These are phyloP conservation scores for Remorina albescens DNA, from an alignment of 2,797 vertebrate species.

Conservation along the genomic window DNA sequence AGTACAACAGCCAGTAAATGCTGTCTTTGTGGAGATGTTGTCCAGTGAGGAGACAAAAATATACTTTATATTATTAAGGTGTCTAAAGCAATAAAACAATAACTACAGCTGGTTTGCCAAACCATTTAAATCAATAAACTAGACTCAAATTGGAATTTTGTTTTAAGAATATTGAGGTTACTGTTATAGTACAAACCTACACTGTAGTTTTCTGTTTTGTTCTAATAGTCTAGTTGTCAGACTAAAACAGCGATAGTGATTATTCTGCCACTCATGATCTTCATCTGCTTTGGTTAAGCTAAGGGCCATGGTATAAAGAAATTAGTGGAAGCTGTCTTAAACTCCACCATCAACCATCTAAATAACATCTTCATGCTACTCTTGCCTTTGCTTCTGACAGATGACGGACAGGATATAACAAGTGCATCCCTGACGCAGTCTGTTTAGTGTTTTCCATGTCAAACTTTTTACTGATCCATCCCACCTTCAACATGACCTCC, in stretches of 20 bases:
- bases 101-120: background rate
- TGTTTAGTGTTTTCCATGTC: too few relatives aligned
- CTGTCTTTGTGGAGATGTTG: background rate
- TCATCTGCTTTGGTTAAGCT: background rate
- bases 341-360: background rate
- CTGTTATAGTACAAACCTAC: background rate
- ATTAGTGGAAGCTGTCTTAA: background rate
- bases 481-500: too few relatives aligned
- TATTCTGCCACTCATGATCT: background rate
- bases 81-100: background rate
- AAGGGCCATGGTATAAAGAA: background rate
- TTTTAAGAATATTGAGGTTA: background rate
- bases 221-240: background rate
- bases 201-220: background rate
- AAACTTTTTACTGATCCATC: too few relatives aligned
- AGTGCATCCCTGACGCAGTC: too few relatives aligned
- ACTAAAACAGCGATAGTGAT: background rate
- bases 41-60: background rate
- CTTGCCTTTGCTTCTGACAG: background rate
- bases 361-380: background rate
- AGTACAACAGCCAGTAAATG: constrained; percentile 12
- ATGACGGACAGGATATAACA: background rate
- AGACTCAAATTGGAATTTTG: too few relatives aligned
- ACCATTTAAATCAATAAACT: too few relatives aligned
- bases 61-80: background rate